These are phyloP conservation scores for Tineola bisselliella DNA, from an alignment of 2,888 invertebrate species.

Conservation along the genomic window DNA sequence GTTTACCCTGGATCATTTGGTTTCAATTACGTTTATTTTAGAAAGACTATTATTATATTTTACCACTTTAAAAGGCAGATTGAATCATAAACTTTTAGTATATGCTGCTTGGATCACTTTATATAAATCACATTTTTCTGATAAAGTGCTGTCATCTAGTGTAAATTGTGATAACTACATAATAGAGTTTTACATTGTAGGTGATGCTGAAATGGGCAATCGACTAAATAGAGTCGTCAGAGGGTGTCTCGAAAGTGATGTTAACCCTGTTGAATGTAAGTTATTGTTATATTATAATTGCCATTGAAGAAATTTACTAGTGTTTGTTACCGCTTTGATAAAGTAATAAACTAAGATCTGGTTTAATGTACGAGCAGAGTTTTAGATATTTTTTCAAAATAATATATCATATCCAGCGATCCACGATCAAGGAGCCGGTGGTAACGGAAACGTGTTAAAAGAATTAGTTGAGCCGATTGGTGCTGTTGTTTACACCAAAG, in stretches of 20 bases:
- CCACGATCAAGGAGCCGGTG: conserved; percentile 99
- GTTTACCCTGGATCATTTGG: no score
- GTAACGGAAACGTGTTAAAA: conserved; percentile 96
- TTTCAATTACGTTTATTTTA: neutral
- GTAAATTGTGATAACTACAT: no score
- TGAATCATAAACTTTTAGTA: no score
- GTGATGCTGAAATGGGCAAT: conserved; percentile 99
- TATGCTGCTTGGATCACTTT: no score
- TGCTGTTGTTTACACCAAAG: conserved; percentile 86
- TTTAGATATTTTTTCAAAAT: neutral
- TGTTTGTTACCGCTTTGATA: no score
- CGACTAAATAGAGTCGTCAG: conserved; percentile 94
- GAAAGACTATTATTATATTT: neutral
- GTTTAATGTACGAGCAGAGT: no score
- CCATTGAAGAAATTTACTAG: no score
- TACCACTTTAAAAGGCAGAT: no score
- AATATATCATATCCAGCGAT: conserved; percentile 71
- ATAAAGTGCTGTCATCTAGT: no score
- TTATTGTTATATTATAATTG: conserved; percentile 15
- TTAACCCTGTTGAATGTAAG: conserved; percentile 83
- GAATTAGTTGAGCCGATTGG: conserved; percentile 96
- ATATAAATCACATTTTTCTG: no score
- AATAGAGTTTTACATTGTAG: conserved; percentile 23
- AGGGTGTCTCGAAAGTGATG: conserved; percentile 85
- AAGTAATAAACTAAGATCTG: no score